phyloP scores from a whole-genome alignment of 2,113 vertebrate genomes.

The Heliornis fulica region DNA sequence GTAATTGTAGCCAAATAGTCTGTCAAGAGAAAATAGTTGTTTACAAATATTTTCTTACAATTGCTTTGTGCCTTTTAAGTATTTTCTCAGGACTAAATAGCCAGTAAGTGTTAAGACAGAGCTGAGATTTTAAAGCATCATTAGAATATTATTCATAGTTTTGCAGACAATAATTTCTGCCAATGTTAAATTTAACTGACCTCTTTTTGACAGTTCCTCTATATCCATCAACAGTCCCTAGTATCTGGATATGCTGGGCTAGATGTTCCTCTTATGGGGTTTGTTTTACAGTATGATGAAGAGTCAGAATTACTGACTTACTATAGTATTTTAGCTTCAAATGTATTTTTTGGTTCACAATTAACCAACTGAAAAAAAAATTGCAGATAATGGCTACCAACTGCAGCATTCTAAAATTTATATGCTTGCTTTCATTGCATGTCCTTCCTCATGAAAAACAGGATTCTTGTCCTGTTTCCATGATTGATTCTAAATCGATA shows the following conservation, averaged over 20 bases:
- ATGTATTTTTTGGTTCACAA: constrained; percentile 6
- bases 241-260: background rate
- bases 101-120: background rate
- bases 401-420: background rate
- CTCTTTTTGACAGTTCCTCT: background rate
- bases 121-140: background rate
- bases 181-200: constrained; percentile 5
- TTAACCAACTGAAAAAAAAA: background rate
- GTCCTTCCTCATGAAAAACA: background rate
- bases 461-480: background rate
- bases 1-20: constrained; percentile 46
- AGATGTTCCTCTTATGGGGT: background rate
- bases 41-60: constrained; percentile 1
- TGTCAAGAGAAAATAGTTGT: constrained; percentile 56
- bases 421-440: background rate
- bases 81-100: constrained; percentile 9
- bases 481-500: background rate
- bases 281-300: background rate
- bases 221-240: background rate
- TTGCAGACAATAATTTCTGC: background rate
- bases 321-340: background rate
- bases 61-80: constrained; percentile 10
- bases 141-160: constrained; percentile 9
- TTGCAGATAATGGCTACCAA: background rate
- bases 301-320: background rate